phyloP scores from a whole-genome alignment of 2,113 vertebrate species.

The Perca fluviatilis region DNA sequence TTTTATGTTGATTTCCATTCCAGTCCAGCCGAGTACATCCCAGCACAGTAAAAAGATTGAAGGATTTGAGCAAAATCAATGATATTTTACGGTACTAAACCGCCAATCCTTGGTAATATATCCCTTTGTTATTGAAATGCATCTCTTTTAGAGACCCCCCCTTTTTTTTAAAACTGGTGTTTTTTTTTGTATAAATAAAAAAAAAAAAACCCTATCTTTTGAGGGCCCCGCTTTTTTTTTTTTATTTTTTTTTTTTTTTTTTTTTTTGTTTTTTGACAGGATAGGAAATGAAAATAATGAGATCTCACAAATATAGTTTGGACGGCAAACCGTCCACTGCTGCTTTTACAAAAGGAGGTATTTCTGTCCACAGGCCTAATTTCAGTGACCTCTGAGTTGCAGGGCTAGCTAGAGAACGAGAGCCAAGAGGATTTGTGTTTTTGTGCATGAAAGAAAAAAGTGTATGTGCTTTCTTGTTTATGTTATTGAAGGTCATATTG shows the following conservation, averaged over 20 bases:
- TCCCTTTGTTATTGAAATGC: slow-evolving; percentile 75
- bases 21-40: slow-evolving; percentile 55
- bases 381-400: slow-evolving; percentile 60
- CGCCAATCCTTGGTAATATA: slow-evolving; percentile 64
- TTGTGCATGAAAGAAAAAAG: slow-evolving; percentile 15
- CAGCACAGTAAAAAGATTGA: slow-evolving; percentile 60
- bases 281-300: slow-evolving; percentile 82
- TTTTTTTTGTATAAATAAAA: too few relatives aligned
- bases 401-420: not conserved
- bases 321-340: slow-evolving; percentile 60
- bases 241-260: too few relatives aligned
- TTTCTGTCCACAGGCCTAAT: slow-evolving; percentile 63
- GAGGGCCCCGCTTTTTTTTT: too few relatives aligned
- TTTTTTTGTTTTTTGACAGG: too few relatives aligned
- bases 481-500: slow-evolving; percentile 39
- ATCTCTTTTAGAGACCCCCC: slow-evolving; percentile 66
- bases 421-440: not conserved
- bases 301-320: slow-evolving; percentile 74
- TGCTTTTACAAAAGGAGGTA: slow-evolving; percentile 59
- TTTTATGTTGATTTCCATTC: slow-evolving; percentile 72
- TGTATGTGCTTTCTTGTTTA: slow-evolving; percentile 8
- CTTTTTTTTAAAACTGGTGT: slow-evolving; percentile 65
- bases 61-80: slow-evolving; percentile 71
- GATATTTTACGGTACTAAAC: slow-evolving; percentile 73
- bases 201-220: too few relatives aligned